phyloP scores from a whole-genome alignment of 2,113 vertebrate species.

The Nipponia nippon region DNA sequence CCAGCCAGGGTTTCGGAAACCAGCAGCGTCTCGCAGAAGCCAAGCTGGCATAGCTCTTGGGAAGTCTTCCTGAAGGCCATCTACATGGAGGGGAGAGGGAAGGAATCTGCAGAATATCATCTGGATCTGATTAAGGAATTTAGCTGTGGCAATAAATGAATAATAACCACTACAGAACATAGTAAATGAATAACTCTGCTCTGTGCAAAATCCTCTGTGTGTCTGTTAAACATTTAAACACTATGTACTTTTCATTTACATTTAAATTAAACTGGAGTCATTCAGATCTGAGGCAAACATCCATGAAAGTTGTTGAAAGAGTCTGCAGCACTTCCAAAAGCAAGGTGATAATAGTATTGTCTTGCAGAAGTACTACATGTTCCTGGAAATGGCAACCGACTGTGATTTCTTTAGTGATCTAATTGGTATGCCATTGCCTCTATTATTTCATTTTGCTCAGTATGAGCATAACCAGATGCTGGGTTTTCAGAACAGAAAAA shows the following conservation, averaged over 20 bases:
- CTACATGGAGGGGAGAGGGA: not conserved
- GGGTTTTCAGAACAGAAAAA: not conserved
- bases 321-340: not conserved
- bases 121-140: not conserved
- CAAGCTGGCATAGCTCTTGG: not conserved
- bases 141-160: not conserved
- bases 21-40: not conserved
- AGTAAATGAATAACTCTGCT: not conserved
- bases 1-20: not conserved
- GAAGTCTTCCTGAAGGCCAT: not conserved
- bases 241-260: conserved; percentile 32
- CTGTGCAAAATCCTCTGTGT: not conserved
- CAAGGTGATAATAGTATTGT: not conserved
- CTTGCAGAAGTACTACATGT: not conserved
- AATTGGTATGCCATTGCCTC: not conserved
- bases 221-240: not conserved
- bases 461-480: not conserved
- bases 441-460: not conserved
- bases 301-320: not conserved
- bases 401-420: not conserved
- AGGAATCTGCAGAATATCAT: not conserved
- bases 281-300: not conserved
- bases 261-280: conserved; percentile 29
- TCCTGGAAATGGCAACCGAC: not conserved
- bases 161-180: not conserved